Evolutionary conservation across 2,888 invertebrate genomes (phyloP), one percentile per base, ranked within the genome.

Genomic region (Drosophila mercatorum): DNA sequence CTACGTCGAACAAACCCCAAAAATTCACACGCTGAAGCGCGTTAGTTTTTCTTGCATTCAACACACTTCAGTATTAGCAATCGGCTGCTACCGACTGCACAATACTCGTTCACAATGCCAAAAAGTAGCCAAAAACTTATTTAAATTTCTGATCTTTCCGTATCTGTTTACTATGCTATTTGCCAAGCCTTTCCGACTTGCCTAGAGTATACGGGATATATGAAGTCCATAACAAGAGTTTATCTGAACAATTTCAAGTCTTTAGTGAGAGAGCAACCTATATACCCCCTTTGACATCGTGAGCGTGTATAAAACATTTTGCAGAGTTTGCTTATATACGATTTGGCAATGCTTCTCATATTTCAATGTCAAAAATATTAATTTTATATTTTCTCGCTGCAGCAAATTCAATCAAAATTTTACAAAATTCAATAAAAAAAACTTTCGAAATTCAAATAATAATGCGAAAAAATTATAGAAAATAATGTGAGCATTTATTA

Each of bases 11-110:
- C 34, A 55, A 40, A 28, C 40, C 28, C 22, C 22, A n/a, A 17
- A 49, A 55, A 60, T 78, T 64, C 76, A 63, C 59, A 79, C 80
- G 72, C 61, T 62, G 46, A 40, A 44, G 58, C 58, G 57, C 65
- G 67, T 43, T 73, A 57, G 43, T 72, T 78, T 73, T 73, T 78
- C 58, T 53, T 60, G 79, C 69, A 62, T 79, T 79, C 75, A 76
- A 74, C 53, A 53, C 36, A 53, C 22, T 38, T 51, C 80, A 76
- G 71, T 76, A 76, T 78, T 80, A 80, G 56, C 49, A 34, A 34
- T 34, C 31, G 31, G 31, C 6, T 17, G 49, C 31, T n/a, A 11
- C 11, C 49, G 49, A 49, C 49, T 49, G 49, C 49, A 34, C 17
- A 31, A 34, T 49, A 34, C 49, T 17, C n/a, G 49, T 49, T 49